phyloP scores from a whole-genome alignment of 2,888 invertebrate species.

The Ormyrus nitidulus region DNA sequence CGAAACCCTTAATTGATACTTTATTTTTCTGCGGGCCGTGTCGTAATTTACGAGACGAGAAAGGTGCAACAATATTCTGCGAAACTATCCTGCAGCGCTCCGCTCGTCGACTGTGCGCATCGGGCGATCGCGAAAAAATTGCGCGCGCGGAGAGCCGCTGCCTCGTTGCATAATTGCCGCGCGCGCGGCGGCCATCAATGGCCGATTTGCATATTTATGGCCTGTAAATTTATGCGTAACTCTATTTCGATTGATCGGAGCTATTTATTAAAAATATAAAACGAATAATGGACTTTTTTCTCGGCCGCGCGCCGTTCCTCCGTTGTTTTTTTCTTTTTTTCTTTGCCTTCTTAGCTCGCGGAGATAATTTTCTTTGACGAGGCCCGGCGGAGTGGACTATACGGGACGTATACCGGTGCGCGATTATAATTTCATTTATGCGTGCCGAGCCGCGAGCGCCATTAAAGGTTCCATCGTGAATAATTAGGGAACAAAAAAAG shows the following conservation, averaged over 20 bases:
- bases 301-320: too few species aligned
- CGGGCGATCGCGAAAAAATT: slow-evolving; percentile 18
- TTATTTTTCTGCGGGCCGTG: too few species aligned
- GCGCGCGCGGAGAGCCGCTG: neutral
- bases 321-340: too few species aligned
- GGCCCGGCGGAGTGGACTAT: slow-evolving; percentile 8
- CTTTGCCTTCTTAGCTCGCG: neutral
- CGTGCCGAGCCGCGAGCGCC: slow-evolving; percentile 29
- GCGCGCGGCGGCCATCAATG: neutral
- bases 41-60: neutral
- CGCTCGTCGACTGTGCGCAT: neutral
- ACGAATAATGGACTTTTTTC: slow-evolving; percentile 43
- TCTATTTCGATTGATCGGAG: slow-evolving; percentile 45
- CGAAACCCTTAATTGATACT: neutral
- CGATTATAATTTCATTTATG: slow-evolving; percentile 55
- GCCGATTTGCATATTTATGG: slow-evolving; percentile 49
- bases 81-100: slow-evolving; percentile 2
- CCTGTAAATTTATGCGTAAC: slow-evolving; percentile 37
- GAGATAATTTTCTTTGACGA: slow-evolving; percentile 48
- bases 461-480: slow-evolving; percentile 51
- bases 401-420: neutral
- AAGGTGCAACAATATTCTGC: neutral
- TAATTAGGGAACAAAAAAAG: slow-evolving; percentile 48
- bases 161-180: slow-evolving; percentile 39
- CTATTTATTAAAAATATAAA: slow-evolving; percentile 48